Evolutionary conservation across 2,797 vertebrate species (phyloP).

Genomic region (Myotis daubentonii): DNA sequence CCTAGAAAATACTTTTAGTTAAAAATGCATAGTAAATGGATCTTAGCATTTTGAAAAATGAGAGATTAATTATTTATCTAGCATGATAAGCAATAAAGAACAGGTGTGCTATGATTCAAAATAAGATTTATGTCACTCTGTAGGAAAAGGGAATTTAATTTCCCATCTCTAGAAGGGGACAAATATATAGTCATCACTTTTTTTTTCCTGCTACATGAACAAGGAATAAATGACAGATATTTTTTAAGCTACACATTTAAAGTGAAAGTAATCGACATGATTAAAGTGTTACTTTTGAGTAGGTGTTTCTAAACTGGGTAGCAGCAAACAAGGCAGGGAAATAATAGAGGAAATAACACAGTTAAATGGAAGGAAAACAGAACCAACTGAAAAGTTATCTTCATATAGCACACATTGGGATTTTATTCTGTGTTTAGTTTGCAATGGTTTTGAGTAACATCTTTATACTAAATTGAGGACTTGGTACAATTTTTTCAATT

Average conservation of each 20-base stretch:
- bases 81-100: constrained; percentile 12
- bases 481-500: neutral
- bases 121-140: neutral
- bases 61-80: constrained; percentile 14
- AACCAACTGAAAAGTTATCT: neutral
- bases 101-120: neutral
- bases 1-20: neutral
- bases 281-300: neutral
- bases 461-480: neutral
- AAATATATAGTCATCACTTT: neutral
- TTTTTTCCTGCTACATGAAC: neutral
- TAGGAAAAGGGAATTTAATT: constrained; percentile 10
- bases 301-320: neutral
- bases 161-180: neutral
- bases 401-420: neutral
- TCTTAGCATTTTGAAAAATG: neutral
- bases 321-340: neutral
- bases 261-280: neutral
- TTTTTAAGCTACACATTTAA: neutral
- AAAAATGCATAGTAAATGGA: constrained; percentile 22
- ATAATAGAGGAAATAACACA: neutral
- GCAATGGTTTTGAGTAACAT: neutral
- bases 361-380: neutral
- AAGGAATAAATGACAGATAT: neutral
- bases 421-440: neutral